These are phyloP conservation scores for Netelia fuscicornis DNA, from an alignment of 2,888 invertebrate genomes.

Conservation along the genomic window DNA sequence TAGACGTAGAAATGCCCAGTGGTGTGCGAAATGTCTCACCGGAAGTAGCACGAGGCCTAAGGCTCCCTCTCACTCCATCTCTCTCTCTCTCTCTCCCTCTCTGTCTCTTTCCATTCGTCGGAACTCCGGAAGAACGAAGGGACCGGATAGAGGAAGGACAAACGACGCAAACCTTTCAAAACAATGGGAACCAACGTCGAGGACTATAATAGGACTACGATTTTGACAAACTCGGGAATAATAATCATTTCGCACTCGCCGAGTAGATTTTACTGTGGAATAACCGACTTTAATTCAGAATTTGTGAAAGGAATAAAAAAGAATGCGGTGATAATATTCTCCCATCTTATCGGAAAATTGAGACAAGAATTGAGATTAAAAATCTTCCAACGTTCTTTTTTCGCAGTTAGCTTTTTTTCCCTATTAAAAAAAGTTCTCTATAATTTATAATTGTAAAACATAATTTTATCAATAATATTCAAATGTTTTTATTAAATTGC, in stretches of 20 bases:
- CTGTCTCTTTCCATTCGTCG: slow-evolving; percentile 19
- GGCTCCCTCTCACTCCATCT: slow-evolving; percentile 7
- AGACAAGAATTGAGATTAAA: too few relatives aligned
- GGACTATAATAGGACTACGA: not conserved
- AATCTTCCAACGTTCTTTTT: too few relatives aligned
- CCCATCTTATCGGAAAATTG: too few relatives aligned
- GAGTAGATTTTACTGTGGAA: not conserved
- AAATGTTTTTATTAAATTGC: too few relatives aligned
- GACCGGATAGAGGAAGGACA: slow-evolving; percentile 56
- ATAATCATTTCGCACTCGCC: slow-evolving; percentile 16
- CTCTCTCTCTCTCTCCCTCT: not conserved
- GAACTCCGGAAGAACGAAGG: slow-evolving; percentile 59
- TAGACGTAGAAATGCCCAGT: slow-evolving; percentile 38
- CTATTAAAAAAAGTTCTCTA: too few relatives aligned
- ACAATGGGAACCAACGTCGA: slow-evolving; percentile 51
- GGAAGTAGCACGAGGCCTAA: slow-evolving; percentile 55
- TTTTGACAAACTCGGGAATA: slow-evolving; percentile 45
- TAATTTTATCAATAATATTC: too few relatives aligned
- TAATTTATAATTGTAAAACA: too few relatives aligned
- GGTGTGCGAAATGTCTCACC: slow-evolving; percentile 57
- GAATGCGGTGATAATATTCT: not conserved
- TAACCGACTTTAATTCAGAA: not conserved
- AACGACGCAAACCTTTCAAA: slow-evolving; percentile 43
- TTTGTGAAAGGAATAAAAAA: slow-evolving; percentile 5
- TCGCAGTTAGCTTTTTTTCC: too few relatives aligned